Conservation (phyloP, 2,113 vertebrate species). For the Nettapus auritus region DNA sequence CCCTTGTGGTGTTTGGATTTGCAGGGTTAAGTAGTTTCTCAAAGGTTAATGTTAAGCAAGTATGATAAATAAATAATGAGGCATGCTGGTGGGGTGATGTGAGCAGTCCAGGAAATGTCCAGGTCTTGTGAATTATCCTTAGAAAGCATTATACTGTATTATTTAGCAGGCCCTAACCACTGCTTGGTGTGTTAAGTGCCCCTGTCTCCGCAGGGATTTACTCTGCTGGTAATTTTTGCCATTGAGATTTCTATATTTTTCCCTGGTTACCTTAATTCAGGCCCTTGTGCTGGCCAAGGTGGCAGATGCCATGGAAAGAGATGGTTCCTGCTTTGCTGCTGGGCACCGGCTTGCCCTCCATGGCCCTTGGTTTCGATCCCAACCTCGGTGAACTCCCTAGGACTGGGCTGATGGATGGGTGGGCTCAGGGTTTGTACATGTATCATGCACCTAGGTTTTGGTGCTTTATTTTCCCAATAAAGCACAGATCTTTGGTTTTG, state of each 20-base stretch:
- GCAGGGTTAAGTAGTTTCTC: background rate
- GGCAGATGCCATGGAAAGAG: background rate
- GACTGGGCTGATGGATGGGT: background rate
- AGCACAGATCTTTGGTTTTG: background rate
- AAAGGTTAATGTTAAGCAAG: background rate
- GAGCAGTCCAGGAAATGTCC: background rate
- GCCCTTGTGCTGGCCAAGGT: background rate
- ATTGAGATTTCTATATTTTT: background rate
- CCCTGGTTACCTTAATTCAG: background rate
- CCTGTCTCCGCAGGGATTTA: background rate
- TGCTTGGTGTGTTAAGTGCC: background rate
- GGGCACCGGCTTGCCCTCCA: background rate
- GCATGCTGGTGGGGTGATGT: background rate
- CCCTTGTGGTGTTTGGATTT: background rate
- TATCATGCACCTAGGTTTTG: background rate
- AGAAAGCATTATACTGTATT: background rate
- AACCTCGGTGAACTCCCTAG: background rate
- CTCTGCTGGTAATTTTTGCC: background rate
- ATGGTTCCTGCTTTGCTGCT: rapidly evolving
- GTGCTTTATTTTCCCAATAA: background rate
- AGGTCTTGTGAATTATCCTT: background rate
- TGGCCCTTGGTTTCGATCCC: background rate
- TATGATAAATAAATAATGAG: background rate
- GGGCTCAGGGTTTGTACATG: rapidly evolving
- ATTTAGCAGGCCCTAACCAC: background rate